Percentiles rank a stretch among this genome's conserved stretches.
Conservation (phyloP, 2,888 invertebrate species). For the Trachelus tabidus region DNA sequence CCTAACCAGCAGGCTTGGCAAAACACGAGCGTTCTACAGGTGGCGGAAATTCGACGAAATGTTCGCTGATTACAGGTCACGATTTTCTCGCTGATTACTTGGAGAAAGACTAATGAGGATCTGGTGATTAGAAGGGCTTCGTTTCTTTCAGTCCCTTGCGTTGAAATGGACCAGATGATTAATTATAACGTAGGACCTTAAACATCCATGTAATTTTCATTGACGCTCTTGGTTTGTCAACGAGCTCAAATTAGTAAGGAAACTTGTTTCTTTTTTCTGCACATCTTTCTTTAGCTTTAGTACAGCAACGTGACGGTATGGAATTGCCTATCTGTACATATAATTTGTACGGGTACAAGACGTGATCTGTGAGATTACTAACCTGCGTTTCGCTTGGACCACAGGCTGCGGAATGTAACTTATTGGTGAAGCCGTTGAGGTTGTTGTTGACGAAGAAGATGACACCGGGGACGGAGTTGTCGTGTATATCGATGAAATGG, state of each 20-base stretch:
- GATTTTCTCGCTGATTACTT: not conserved
- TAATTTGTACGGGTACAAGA: not conserved
- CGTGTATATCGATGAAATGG: slow-evolving; percentile 16
- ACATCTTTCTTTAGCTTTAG: not conserved
- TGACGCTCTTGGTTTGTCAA: not conserved
- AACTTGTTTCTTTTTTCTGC: not conserved
- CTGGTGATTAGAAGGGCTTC: not conserved
- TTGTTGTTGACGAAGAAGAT: slow-evolving; percentile 18
- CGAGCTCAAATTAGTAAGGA: not conserved
- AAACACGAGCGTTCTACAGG: not conserved
- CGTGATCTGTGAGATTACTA: slow-evolving; percentile 7
- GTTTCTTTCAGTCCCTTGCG: not conserved
- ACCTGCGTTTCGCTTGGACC: slow-evolving; percentile 38
- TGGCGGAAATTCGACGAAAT: not conserved
- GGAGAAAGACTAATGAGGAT: not conserved
- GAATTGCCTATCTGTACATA: not conserved
- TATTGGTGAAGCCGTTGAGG: slow-evolving; percentile 20
- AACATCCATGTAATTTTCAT: not conserved
- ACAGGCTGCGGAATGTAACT: slow-evolving; percentile 31
- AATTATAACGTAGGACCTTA: not conserved
- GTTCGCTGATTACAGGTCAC: not conserved
- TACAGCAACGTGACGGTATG: not conserved
- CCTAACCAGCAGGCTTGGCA: not conserved
- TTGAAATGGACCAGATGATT: not conserved
- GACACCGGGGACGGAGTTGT: slow-evolving; percentile 33